These are phyloP conservation scores for Ophraella communa DNA, from an alignment of 2,888 invertebrate genomes.

Conservation along the genomic window DNA sequence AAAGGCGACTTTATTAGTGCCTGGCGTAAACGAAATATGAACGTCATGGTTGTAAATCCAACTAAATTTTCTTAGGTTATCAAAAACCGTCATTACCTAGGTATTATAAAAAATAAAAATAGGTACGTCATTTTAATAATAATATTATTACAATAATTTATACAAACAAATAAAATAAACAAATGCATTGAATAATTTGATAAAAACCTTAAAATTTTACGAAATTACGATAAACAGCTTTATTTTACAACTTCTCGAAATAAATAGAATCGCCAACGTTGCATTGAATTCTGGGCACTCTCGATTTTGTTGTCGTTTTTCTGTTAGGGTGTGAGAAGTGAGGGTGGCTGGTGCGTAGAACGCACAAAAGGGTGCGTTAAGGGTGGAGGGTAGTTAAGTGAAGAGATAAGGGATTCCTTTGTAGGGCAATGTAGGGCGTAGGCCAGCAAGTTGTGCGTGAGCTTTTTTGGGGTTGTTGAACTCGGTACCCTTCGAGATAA, in stretches of 20 bases:
- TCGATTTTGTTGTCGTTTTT: conserved; percentile 11
- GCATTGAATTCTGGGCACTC: not conserved
- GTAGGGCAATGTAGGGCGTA: conserved; percentile 45
- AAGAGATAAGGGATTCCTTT: conserved; percentile 26
- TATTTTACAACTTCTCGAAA: not conserved
- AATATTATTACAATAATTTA: too few species aligned
- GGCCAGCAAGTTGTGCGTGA: conserved; percentile 31
- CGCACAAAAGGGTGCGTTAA: conserved; percentile 15
- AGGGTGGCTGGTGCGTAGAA: conserved; percentile 8
- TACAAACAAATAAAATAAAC: too few species aligned
- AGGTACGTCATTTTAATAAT: too few species aligned
- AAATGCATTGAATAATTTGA: too few species aligned
- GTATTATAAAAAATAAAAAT: too few species aligned
- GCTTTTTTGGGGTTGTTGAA: conserved; percentile 32
- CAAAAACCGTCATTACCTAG: too few species aligned
- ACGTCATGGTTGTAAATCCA: too few species aligned
- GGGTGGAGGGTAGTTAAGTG: conserved; percentile 32
- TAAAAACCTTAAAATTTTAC: too few species aligned
- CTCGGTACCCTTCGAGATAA: conserved; percentile 28
- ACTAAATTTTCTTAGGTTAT: too few species aligned
- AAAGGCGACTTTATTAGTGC: too few species aligned
- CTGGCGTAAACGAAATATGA: too few species aligned
- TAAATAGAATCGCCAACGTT: not conserved
- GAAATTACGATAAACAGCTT: not conserved
- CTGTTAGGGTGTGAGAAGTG: conserved; percentile 2